Evolutionary conservation across 2,888 invertebrate species (phyloP).

Genomic region (Periphyllus acericola): DNA sequence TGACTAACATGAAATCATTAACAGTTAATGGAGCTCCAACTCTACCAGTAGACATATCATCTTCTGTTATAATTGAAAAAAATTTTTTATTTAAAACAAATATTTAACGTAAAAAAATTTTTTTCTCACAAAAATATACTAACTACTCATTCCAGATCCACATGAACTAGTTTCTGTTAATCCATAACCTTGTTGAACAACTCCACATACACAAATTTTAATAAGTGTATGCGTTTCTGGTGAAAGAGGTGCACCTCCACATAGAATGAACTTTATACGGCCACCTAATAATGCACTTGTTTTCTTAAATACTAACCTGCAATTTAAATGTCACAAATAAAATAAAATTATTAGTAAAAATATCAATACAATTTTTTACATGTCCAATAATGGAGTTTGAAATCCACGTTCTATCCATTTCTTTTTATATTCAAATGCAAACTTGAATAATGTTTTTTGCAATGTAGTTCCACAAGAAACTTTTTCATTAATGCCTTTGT

Average conservation of each 20-base stretch:
- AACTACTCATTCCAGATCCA: constrained; percentile 85
- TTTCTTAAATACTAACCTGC: constrained; percentile 72
- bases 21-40: constrained; percentile 89
- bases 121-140: constrained; percentile 66
- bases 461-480: constrained; percentile 84
- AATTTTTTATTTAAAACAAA: constrained; percentile 13
- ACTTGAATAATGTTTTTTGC: constrained; percentile 87
- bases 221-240: constrained; percentile 96
- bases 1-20: constrained; percentile 84
- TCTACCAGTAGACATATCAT: constrained; percentile 81
- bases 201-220: constrained; percentile 88
- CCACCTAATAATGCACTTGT: constrained; percentile 86
- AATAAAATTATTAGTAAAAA: neutral
- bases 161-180: constrained; percentile 97
- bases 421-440: constrained; percentile 93
- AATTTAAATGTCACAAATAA: constrained; percentile 63
- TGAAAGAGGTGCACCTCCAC: constrained; percentile 95
- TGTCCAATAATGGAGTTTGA: constrained; percentile 80
- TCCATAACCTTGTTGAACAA: constrained; percentile 93
- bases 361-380: constrained; percentile 67
- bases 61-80: constrained; percentile 66
- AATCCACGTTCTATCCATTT: constrained; percentile 86
- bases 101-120: neutral
- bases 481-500: constrained; percentile 93
- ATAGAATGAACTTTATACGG: constrained; percentile 84